Conservation (phyloP, 2,797 vertebrate species). For the Schizopygopsis malacanthus region DNA sequence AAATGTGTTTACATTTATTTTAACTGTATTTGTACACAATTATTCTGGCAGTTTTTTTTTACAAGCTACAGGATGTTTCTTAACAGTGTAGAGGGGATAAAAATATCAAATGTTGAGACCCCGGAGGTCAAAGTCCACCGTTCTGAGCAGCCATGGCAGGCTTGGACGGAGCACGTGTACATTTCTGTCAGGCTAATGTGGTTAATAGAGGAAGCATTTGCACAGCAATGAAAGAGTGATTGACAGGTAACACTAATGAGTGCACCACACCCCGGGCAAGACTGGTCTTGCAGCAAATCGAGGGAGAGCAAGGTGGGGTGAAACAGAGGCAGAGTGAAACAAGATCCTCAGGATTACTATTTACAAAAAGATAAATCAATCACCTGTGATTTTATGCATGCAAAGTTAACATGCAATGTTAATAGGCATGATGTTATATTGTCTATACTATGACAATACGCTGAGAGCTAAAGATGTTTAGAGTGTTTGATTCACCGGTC, state of each 20-base stretch:
- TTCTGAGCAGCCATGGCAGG: slow-evolving; percentile 53
- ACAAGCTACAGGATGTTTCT: neutral
- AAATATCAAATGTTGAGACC: slow-evolving; percentile 11
- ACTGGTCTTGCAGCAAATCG: slow-evolving; percentile 57
- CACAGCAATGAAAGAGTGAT: slow-evolving; percentile 69
- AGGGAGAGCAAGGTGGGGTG: slow-evolving; percentile 28
- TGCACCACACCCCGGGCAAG: slow-evolving; percentile 64
- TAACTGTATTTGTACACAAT: neutral
- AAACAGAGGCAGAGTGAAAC: slow-evolving; percentile 31
- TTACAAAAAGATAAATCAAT: slow-evolving; percentile 1
- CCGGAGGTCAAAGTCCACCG: slow-evolving; percentile 52
- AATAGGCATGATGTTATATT: neutral
- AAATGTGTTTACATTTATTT: neutral
- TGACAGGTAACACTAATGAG: slow-evolving; percentile 72
- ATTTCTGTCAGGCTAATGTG: slow-evolving; percentile 64
- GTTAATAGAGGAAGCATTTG: slow-evolving; percentile 67
- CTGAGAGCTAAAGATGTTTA: neutral
- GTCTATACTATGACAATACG: slow-evolving; percentile 9
- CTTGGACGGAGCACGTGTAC: slow-evolving; percentile 63
- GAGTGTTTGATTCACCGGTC: slow-evolving; percentile 53
- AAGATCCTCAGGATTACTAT: slow-evolving; percentile 16
- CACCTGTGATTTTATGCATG: slow-evolving; percentile 11
- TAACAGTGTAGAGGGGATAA: neutral
- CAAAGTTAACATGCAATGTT: neutral
- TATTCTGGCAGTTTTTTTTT: neutral